Conservation (phyloP, 2,888 invertebrate species). For the Pollenia angustigena region DNA sequence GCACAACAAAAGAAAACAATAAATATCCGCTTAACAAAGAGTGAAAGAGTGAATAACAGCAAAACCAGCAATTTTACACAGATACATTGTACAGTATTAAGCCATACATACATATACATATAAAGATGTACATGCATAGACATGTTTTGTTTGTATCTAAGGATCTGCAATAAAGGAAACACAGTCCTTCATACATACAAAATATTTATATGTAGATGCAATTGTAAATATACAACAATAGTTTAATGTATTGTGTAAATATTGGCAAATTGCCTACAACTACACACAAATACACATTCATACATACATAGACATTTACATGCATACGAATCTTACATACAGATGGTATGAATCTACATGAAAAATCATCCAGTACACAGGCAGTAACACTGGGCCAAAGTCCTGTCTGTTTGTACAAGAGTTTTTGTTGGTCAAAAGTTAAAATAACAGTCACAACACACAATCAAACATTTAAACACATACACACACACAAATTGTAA, state of each 20-base stretch:
- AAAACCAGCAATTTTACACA: constrained; percentile 57
- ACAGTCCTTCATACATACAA: neutral
- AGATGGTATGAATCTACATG: too few relatives aligned
- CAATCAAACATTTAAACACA: neutral
- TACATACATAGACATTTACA: neutral
- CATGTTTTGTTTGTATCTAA: too few relatives aligned
- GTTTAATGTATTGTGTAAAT: constrained; percentile 61
- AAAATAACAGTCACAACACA: constrained; percentile 25
- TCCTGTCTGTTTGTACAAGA: neutral
- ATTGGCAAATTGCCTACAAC: constrained; percentile 64
- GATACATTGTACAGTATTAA: constrained; percentile 8
- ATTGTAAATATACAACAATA: constrained; percentile 25
- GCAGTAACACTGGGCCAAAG: neutral
- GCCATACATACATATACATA: too few relatives aligned
- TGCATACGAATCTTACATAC: too few relatives aligned
- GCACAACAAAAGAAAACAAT: constrained; percentile 57
- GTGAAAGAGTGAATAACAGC: constrained; percentile 17
- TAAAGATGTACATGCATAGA: neutral
- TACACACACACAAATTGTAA: constrained; percentile 20
- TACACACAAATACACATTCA: constrained; percentile 5
- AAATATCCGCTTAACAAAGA: constrained; percentile 28
- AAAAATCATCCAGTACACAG: too few relatives aligned
- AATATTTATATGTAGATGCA: neutral
- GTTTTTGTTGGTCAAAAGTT: constrained; percentile 64
- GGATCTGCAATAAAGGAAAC: neutral